Base-by-base conservation (phyloP, 2,113 vertebrate species). In the Herpetotheres cachinnans region DNA sequence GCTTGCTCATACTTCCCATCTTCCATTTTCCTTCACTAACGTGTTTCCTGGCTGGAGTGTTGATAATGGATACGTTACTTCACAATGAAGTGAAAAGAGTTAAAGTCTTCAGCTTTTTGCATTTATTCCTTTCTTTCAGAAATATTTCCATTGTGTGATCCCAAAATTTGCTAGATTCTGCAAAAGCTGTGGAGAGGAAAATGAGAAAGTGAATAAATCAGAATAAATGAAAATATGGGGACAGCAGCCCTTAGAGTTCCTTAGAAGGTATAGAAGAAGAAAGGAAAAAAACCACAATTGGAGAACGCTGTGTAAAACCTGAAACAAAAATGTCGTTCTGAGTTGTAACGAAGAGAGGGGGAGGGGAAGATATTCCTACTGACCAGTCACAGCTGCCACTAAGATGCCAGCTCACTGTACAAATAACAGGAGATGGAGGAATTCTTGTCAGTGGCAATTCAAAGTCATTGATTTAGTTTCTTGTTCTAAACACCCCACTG, bases 251-350 rank as follows among this genome's bases (percentile, higher is more conserved):
- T 25, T 63, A 5, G 17, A 42, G 14, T 56, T 82, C 29, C 24
- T 85, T 16, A 44, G 21, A 50, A 84, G 21, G 10, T 13, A 87
- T 0, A 66, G 24, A 84, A 65, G 40, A 54, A 79, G 3, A 49
- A 47, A 24, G 4, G 7, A 32, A 32, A 82, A 61, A 2, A 58
- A 9, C 1, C 1, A 18, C 3, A 70, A 2, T 0, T 61, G 29
- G 16, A 85, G 10, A 54, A 17, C 5, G n/a, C 18, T 17, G 6
- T 2, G 1, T 27, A 61, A 90, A 81, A 50, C 3, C 11, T 55
- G 25, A 69, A 77, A 50, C 2, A 73, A 69, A 92, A 81, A n/a
- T 9, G 0, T 11, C 11, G 52, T 82, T 74, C 49, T 78, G 14
- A 46, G 10, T 18, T 73, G 36, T 22, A 66, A 52, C 1, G 2